A percentile compares a stretch with the other conserved stretches of the same genome.
phyloP scores from a whole-genome alignment of 2,797 vertebrate species.

The Fratercula arctica region DNA sequence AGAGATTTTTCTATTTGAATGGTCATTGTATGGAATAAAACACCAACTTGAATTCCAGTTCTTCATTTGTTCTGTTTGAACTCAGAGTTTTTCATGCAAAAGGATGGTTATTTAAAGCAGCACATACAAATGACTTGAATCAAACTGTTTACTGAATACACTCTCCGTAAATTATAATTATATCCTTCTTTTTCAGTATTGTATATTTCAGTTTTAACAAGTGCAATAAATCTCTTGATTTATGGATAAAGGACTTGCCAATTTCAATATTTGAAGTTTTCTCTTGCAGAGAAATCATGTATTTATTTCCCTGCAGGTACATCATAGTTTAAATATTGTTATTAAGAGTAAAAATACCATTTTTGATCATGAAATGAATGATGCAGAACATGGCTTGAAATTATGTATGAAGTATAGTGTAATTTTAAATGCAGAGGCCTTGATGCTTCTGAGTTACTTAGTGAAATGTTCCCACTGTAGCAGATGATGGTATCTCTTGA shows the following conservation, averaged over 20 bases:
- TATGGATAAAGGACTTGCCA: constrained; percentile 24
- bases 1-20: constrained; percentile 55
- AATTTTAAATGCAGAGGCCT: constrained; percentile 16
- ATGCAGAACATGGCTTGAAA: background rate
- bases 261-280: constrained; percentile 41
- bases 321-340: constrained; percentile 36
- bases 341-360: constrained; percentile 44
- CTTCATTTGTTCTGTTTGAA: constrained; percentile 21
- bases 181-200: background rate
- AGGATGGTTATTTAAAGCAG: constrained; percentile 43
- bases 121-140: constrained; percentile 25
- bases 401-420: background rate
- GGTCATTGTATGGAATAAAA: background rate
- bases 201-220: constrained; percentile 7
- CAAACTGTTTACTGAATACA: constrained; percentile 25
- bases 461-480: background rate
- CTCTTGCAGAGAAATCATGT: background rate
- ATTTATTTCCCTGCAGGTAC: constrained; percentile 57
- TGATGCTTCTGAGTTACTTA: background rate
- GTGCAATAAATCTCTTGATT: background rate
- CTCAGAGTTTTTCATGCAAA: background rate
- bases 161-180: constrained; percentile 32
- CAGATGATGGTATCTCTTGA: background rate
- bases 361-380: constrained; percentile 43
- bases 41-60: constrained; percentile 1